phyloP scores from a whole-genome alignment of 2,888 invertebrate species.

The Perdita meconis region DNA sequence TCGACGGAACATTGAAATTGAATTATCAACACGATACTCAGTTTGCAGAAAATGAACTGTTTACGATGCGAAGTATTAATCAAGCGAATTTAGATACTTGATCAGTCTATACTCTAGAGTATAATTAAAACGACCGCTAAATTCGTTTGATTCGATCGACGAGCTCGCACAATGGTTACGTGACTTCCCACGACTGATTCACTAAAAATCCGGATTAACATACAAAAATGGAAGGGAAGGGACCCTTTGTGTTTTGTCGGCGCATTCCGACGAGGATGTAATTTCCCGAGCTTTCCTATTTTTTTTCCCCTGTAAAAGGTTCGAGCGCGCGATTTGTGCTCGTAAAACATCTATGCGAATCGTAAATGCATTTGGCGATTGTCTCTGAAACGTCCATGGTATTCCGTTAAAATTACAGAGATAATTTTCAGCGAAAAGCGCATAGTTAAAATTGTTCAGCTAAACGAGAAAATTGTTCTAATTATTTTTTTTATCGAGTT shows the following conservation, averaged over 20 bases:
- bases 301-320: neutral
- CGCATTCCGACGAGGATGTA: neutral
- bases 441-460: neutral
- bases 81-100: slow-evolving; percentile 3
- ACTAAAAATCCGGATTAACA: neutral
- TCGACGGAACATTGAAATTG: slow-evolving; percentile 14
- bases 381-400: neutral
- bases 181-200: neutral
- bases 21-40: slow-evolving; percentile 25
- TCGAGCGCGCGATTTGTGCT: slow-evolving; percentile 8
- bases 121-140: neutral
- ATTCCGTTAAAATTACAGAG: slow-evolving; percentile 5
- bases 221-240: neutral
- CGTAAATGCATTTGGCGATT: slow-evolving; percentile 12
- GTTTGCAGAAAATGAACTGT: slow-evolving; percentile 10
- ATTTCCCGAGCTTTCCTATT: neutral
- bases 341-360: neutral
- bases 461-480: neutral
- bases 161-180: neutral
- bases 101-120: neutral
- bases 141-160: neutral
- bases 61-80: slow-evolving; percentile 8
- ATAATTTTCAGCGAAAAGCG: neutral
- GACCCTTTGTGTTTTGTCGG: slow-evolving; percentile 3
- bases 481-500: slow-evolving; percentile 1